Percentiles rank a stretch among this genome's conserved stretches.
Conservation (phyloP, 2,113 vertebrate genomes). For the Corythornis vintsioides region DNA sequence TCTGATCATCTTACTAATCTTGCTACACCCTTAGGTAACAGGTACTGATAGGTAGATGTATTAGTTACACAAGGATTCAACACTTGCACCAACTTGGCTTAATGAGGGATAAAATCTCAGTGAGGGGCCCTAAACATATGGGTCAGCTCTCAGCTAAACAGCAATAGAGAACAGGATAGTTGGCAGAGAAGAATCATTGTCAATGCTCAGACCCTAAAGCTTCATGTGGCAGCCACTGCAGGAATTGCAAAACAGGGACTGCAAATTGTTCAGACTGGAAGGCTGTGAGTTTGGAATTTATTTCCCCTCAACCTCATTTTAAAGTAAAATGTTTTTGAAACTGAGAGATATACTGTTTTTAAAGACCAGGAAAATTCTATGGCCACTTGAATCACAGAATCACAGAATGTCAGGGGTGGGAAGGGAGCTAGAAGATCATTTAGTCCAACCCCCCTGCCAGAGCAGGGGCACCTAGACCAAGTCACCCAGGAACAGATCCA, state of each 20-base stretch:
- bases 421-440: no score
- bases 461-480: no score
- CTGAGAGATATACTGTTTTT: background rate
- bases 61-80: background rate
- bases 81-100: background rate
- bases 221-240: fast-evolving
- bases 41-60: background rate
- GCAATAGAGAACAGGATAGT: background rate
- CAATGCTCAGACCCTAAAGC: background rate
- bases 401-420: no score
- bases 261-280: background rate
- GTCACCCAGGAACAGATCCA: no score
- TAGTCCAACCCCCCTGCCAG: no score
- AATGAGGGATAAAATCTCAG: background rate
- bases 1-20: background rate
- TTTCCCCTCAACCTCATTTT: background rate
- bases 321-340: background rate
- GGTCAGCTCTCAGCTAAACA: background rate
- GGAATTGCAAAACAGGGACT: background rate
- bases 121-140: background rate
- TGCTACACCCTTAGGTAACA: fast-evolving
- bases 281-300: background rate
- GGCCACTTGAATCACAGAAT: no score
- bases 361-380: background rate
- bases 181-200: background rate